phyloP scores from a whole-genome alignment of 2,113 vertebrate genomes.

The Taxidea taxus region DNA sequence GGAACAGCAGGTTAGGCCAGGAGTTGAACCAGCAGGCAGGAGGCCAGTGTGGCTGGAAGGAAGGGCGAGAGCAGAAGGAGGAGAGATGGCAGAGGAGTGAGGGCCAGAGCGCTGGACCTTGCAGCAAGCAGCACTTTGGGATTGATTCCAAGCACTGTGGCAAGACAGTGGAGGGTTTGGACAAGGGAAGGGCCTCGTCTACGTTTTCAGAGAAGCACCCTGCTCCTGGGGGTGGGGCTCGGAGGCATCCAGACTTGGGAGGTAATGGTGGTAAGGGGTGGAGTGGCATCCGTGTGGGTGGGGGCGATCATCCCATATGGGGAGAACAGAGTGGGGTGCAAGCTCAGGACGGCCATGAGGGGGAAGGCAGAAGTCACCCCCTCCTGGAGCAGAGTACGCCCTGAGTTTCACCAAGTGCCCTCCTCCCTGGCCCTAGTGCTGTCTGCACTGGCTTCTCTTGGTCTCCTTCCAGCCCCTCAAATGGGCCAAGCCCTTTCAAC shows the following conservation, averaged over 20 bases:
- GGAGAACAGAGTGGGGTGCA: neutral
- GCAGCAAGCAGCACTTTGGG: neutral
- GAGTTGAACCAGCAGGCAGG: neutral
- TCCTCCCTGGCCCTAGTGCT: fast-evolving
- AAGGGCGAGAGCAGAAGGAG: fast-evolving
- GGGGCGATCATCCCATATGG: neutral
- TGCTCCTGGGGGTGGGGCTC: neutral
- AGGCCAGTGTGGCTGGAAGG: neutral
- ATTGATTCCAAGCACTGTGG: neutral
- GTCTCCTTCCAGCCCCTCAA: neutral
- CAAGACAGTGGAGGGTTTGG: neutral
- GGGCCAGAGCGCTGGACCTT: neutral
- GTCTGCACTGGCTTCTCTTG: fast-evolving
- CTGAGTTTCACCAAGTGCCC: neutral
- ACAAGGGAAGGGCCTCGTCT: no score
- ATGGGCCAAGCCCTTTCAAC: neutral
- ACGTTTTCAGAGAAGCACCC: neutral
- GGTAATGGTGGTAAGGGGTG: neutral
- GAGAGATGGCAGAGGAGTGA: neutral
- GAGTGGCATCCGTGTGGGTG: neutral
- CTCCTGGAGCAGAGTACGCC: fast-evolving
- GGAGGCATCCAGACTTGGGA: neutral
- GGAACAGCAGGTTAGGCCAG: neutral
- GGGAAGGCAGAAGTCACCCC: neutral
- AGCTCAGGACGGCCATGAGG: neutral